Evolutionary conservation across 2,888 invertebrate species (phyloP).

Genomic region (Aspidapion aeneum): DNA sequence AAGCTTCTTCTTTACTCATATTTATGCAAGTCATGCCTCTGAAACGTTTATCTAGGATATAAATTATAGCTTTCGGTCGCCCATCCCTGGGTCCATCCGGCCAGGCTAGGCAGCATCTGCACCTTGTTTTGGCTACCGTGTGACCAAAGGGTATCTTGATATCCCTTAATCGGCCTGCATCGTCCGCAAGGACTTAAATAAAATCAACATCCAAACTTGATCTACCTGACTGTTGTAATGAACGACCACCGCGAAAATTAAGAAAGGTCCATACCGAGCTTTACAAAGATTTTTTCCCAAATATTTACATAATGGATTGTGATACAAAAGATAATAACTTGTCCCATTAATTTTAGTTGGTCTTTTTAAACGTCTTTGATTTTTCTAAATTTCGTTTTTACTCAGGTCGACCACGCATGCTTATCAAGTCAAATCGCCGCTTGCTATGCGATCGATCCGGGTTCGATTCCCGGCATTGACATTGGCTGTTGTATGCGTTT

Average conservation of each 20-base stretch:
- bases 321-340: neutral
- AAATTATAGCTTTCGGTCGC: conserved; percentile 21
- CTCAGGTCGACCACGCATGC: too few species aligned
- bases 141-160: conserved; percentile 37
- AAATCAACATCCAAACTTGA: neutral
- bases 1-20: conserved; percentile 28
- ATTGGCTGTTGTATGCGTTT: too few species aligned
- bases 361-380: too few species aligned
- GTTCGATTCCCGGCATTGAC: too few species aligned
- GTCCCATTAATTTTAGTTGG: neutral
- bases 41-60: conserved; percentile 32
- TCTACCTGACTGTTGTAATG: too few species aligned
- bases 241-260: neutral
- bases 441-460: too few species aligned
- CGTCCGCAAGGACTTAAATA: neutral
- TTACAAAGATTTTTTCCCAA: neutral
- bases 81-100: conserved; percentile 27
- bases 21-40: conserved; percentile 34
- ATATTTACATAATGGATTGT: neutral
- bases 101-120: conserved; percentile 36
- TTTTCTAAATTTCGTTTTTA: too few species aligned
- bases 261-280: neutral
- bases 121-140: conserved; percentile 33
- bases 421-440: too few species aligned
- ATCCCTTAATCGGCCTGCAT: conserved; percentile 28